Conservation (phyloP, 2,888 invertebrate genomes). For the Automeris io region DNA sequence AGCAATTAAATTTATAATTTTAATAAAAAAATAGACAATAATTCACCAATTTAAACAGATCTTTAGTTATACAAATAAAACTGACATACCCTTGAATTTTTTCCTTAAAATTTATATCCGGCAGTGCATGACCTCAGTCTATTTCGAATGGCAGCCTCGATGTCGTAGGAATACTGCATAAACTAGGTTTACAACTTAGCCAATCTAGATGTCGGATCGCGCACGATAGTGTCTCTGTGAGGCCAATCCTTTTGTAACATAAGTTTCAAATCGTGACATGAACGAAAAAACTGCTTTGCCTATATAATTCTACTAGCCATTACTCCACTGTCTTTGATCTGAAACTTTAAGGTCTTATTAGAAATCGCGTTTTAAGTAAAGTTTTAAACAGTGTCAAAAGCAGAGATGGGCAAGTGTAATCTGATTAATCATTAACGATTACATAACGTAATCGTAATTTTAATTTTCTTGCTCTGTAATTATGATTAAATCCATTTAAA, state of each 20-base stretch:
- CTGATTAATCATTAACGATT: too few relatives aligned
- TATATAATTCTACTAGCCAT: neutral
- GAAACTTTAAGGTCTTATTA: neutral
- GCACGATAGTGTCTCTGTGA: conserved; percentile 29
- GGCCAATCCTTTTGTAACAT: conserved; percentile 21
- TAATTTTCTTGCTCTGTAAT: too few relatives aligned
- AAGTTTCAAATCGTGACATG: conserved; percentile 22
- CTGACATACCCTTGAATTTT: neutral
- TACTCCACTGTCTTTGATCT: neutral
- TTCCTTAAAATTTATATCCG: neutral
- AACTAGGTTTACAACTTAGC: conserved; percentile 7
- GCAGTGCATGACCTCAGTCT: conserved; percentile 2
- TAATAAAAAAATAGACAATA: neutral
- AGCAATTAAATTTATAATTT: too few relatives aligned
- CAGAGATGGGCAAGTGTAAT: too few relatives aligned
- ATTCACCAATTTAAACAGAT: neutral
- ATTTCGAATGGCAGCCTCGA: conserved; percentile 5
- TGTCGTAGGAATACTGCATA: conserved; percentile 10
- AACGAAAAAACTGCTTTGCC: conserved; percentile 7
- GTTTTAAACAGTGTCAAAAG: too few relatives aligned
- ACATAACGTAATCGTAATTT: too few relatives aligned
- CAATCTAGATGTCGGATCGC: conserved; percentile 28
- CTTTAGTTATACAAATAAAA: neutral
- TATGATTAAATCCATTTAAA: too few relatives aligned
- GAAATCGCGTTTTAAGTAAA: neutral